Evolutionary conservation across 2,888 invertebrate species (phyloP), one percentile per base, ranked within the genome.

Genomic region (Theretra japonica): DNA sequence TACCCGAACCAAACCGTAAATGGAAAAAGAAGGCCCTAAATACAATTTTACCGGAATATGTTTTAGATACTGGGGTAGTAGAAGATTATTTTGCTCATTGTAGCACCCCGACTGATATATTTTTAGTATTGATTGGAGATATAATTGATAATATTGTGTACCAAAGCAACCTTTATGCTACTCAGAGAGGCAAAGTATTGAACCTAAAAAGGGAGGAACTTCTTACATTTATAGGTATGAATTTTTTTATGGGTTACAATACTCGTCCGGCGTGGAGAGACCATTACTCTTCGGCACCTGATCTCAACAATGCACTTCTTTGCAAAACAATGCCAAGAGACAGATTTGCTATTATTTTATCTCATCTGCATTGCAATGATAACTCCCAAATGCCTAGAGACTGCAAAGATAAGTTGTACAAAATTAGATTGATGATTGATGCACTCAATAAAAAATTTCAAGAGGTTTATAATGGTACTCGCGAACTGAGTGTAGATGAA

Each of bases 201-300:
- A 77, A 80, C 72, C 73, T 79, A 28, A 75, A 79, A 75, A 77
- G 74, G 70, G 76, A 77, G 70, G 80, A 79, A 75, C 77, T 77
- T 11, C 72, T 79, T 73, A 72, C 74, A 70, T 80, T 80, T 78
- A 77, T 79, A 58, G 77, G 75, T 69, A 78, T 77, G 69, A 77
- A 76, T 70, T 73, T 68, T 70, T 73, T 68, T 70, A 75, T 75
- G 72, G 74, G 73, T 62, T 74, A 72, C 73, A 75, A 75, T 70
- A 74, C 72, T 72, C 72, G 69, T 28, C 72, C 75, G 41, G 73
- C 76, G n/a, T 75, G 74, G 75, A 76, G 25, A 71, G 73, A 75
- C 68, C 74, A 75, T 70, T 75, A 71, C 69, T 75, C 75, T 62
- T 74, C 75, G 70, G 74, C 74, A 72, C 70, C 71, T 72, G 74